Evolutionary conservation across 1,140 invertebrate genomes (phyloP).

Genomic region (Contarinia nasturtii): DNA sequence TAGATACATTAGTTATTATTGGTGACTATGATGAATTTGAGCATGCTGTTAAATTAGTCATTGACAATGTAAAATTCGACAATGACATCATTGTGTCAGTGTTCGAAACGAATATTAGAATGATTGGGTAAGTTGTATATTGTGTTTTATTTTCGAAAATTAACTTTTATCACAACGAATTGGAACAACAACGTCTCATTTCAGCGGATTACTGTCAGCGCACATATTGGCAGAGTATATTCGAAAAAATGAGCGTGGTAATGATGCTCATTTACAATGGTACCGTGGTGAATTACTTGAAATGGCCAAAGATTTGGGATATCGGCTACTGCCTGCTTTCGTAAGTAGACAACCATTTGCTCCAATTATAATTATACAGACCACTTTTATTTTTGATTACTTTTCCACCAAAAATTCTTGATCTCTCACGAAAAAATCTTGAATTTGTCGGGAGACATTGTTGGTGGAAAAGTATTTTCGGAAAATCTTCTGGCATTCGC

Average conservation of each 20-base stretch:
- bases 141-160: background rate
- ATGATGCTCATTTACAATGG: conserved; percentile 50
- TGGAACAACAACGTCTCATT: conserved; percentile 14
- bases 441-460: no score
- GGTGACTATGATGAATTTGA: conserved; percentile 92
- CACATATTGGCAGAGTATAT: conserved; percentile 76
- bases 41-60: conserved; percentile 67
- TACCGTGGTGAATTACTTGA: conserved; percentile 77
- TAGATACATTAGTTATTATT: conserved; percentile 84
- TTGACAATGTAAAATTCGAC: conserved; percentile 77
- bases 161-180: background rate
- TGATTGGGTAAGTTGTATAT: conserved; percentile 59
- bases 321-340: conserved; percentile 84
- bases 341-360: no score
- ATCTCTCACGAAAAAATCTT: no score
- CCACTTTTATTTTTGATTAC: no score
- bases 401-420: no score
- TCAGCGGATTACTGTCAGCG: conserved; percentile 74
- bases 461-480: no score
- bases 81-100: conserved; percentile 91
- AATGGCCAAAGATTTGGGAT: conserved; percentile 84
- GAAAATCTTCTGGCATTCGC: no score
- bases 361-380: no score
- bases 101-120: conserved; percentile 95
- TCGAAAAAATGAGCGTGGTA: conserved; percentile 43